Evolutionary conservation across 2,797 vertebrate genomes (phyloP).

Genomic region (Dromococcyx pavoninus): DNA sequence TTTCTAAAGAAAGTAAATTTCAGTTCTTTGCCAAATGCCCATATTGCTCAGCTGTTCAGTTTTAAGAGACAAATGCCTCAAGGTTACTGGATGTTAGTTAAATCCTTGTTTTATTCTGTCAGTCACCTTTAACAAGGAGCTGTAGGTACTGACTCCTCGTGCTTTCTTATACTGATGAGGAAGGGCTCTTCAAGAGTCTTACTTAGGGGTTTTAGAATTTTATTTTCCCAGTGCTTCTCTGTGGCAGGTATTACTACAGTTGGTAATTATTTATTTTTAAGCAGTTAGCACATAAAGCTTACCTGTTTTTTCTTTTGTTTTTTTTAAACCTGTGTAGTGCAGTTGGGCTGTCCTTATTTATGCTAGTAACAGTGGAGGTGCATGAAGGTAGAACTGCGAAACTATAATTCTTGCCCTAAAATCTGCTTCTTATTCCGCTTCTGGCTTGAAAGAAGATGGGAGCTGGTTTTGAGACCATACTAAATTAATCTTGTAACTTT

Average conservation of each 20-base stretch:
- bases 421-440: background rate
- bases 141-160: background rate
- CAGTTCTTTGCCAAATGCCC: conserved; percentile 45
- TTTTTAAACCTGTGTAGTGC: background rate
- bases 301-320: background rate
- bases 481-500: background rate
- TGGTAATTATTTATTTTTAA: background rate
- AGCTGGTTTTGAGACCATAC: background rate
- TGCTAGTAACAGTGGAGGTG: background rate
- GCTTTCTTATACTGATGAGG: background rate
- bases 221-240: background rate
- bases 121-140: conserved; percentile 49
- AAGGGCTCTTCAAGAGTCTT: background rate
- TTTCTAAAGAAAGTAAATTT: conserved; percentile 44
- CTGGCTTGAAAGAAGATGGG: background rate
- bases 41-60: conserved; percentile 38
- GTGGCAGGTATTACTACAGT: background rate
- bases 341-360: background rate
- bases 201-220: background rate
- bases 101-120: conserved; percentile 25
- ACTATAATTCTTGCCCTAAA: background rate
- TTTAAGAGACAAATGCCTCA: conserved; percentile 30
- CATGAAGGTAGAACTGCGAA: background rate
- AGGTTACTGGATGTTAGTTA: conserved; percentile 40
- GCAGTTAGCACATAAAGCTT: background rate